These are phyloP conservation scores for Nymphalis c-album DNA, from an alignment of 2,888 invertebrate genomes.

Conservation along the genomic window DNA sequence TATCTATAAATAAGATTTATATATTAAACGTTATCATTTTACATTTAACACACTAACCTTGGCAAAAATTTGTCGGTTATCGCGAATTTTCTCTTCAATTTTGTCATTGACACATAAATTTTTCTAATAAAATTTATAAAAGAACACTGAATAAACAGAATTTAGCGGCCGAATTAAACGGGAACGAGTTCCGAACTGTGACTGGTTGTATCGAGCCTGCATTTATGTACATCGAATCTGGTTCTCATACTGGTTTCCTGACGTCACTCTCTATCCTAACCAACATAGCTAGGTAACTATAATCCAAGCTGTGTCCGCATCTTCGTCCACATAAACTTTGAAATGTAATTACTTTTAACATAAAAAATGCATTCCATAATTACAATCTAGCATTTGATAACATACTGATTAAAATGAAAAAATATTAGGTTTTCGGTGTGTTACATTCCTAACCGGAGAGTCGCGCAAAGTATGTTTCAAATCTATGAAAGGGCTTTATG, in stretches of 20 bases:
- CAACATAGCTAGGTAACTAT: not conserved
- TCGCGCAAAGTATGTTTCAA: too few species aligned
- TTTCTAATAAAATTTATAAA: slow-evolving; percentile 56
- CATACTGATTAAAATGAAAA: too few species aligned
- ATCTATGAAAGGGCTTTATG: too few species aligned
- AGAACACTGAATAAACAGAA: slow-evolving; percentile 60
- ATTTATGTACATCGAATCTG: slow-evolving; percentile 50
- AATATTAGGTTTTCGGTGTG: too few species aligned
- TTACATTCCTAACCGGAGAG: too few species aligned
- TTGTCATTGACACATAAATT: slow-evolving; percentile 81
- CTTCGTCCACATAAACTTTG: not conserved
- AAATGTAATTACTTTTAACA: too few species aligned
- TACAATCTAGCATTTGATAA: too few species aligned
- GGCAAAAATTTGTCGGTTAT: slow-evolving; percentile 80
- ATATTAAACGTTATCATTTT: too few species aligned
- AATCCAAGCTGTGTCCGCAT: not conserved
- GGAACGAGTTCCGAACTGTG: slow-evolving; percentile 55
- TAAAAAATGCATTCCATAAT: too few species aligned
- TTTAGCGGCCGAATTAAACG: slow-evolving; percentile 58
- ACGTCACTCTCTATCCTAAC: slow-evolving; percentile 19
- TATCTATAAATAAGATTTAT: too few species aligned
- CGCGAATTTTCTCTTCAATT: slow-evolving; percentile 77
- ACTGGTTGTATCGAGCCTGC: slow-evolving; percentile 44
- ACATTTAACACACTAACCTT: slow-evolving; percentile 58
- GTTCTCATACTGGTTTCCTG: slow-evolving; percentile 35